These are phyloP conservation scores for Philaethria dido DNA, from an alignment of 2,888 invertebrate genomes.

Conservation along the genomic window DNA sequence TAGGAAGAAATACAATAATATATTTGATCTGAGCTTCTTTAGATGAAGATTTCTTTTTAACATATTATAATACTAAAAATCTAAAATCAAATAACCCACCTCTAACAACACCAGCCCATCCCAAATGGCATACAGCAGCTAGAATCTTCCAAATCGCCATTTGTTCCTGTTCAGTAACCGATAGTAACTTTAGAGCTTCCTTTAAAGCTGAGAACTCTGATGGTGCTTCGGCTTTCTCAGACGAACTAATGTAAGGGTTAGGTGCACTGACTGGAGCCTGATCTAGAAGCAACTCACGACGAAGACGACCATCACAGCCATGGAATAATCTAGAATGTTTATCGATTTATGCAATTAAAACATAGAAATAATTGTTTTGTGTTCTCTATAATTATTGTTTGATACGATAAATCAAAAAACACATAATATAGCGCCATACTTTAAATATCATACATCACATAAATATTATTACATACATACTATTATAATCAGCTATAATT, in stretches of 20 bases:
- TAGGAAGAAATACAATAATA: no score
- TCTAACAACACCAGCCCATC: slow-evolving; percentile 92
- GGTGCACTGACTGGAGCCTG: slow-evolving; percentile 76
- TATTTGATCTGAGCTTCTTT: no score
- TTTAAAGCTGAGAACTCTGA: slow-evolving; percentile 92
- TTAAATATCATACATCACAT: no score
- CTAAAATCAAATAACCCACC: no score
- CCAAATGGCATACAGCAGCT: slow-evolving; percentile 97
- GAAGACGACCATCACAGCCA: slow-evolving; percentile 91
- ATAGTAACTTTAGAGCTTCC: slow-evolving; percentile 89
- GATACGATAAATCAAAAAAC: no score
- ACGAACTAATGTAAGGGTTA: slow-evolving; percentile 91
- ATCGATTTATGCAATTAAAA: slow-evolving; percentile 22
- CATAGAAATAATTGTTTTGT: neutral
- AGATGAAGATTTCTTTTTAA: no score
- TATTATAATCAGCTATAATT: neutral
- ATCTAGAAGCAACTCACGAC: slow-evolving; percentile 93
- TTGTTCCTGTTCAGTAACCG: slow-evolving; percentile 90
- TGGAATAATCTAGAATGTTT: slow-evolving; percentile 86
- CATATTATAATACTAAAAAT: no score
- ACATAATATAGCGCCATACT: no score
- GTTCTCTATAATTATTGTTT: no score
- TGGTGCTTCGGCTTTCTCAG: slow-evolving; percentile 92
- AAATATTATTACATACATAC: neutral
- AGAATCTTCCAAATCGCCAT: slow-evolving; percentile 93